phyloP scores from a whole-genome alignment of 2,113 vertebrate genomes.

The Saccopteryx bilineata region DNA sequence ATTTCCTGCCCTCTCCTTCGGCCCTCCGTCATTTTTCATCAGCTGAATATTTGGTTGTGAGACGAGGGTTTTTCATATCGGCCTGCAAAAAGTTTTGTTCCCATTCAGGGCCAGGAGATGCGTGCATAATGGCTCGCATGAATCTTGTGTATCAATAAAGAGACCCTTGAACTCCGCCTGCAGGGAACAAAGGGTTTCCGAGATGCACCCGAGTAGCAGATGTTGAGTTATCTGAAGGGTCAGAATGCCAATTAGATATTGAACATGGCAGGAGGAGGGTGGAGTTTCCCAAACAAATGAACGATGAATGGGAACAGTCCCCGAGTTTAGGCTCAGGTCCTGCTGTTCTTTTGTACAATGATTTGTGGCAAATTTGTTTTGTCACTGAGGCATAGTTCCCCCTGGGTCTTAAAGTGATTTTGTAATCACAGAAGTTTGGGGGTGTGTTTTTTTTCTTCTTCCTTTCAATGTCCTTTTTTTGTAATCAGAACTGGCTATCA shows the following conservation, averaged over 20 bases:
- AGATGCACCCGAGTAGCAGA: constrained; percentile 93
- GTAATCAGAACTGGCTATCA: constrained; percentile 76
- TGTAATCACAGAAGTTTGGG: constrained; percentile 82
- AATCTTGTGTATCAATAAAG: constrained; percentile 82
- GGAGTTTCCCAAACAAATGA: constrained; percentile 90
- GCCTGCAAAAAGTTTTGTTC: constrained; percentile 68
- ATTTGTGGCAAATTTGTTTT: constrained; percentile 99
- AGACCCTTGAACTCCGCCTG: constrained; percentile 88
- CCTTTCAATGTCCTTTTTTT: constrained; percentile 67
- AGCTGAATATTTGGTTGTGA: neutral
- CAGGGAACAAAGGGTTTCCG: constrained; percentile 88
- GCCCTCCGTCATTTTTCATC: neutral
- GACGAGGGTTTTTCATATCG: constrained; percentile 29
- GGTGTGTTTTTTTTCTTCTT: neutral
- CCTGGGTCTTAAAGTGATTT: constrained; percentile 88
- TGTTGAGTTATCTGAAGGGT: constrained; percentile 95
- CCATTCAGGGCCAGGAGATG: constrained; percentile 76
- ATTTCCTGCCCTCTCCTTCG: too few species aligned
- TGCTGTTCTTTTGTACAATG: constrained; percentile 98
- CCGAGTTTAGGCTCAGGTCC: constrained; percentile 92
- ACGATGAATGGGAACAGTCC: constrained; percentile 93
- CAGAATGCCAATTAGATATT: constrained; percentile 95
- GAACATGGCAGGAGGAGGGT: constrained; percentile 92
- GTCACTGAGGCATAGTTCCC: constrained; percentile 94
- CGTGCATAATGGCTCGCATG: constrained; percentile 84